phyloP scores from a whole-genome alignment of 2,888 invertebrate species.

The Synanthedon tipuliformis region DNA sequence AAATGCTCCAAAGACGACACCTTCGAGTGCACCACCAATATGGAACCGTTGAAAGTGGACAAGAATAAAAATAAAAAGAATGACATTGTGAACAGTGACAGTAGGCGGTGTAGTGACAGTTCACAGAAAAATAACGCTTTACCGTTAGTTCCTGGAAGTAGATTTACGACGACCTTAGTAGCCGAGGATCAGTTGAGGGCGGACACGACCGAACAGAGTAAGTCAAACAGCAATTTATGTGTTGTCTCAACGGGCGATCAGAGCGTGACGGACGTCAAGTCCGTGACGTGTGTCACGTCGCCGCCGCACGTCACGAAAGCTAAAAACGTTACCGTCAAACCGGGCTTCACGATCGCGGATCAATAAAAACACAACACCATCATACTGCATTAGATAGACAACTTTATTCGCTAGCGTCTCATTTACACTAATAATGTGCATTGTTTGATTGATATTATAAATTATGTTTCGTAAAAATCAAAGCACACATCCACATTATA shows the following conservation, averaged over 20 bases:
- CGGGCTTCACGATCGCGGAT: constrained; percentile 43
- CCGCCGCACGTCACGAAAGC: constrained; percentile 46
- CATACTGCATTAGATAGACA: not conserved
- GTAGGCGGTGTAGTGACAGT: constrained; percentile 51
- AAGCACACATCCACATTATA: no score
- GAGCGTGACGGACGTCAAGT: no score
- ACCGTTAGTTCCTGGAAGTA: constrained; percentile 30
- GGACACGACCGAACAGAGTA: constrained; percentile 29
- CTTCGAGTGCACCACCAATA: constrained; percentile 22
- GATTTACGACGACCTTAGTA: constrained; percentile 56
- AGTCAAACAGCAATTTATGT: constrained; percentile 23
- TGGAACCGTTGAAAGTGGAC: constrained; percentile 36
- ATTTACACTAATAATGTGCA: not conserved
- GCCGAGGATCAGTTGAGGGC: constrained; percentile 37
- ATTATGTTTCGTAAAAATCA: no score
- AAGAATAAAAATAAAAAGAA: constrained; percentile 30
- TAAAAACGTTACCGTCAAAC: constrained; percentile 35
- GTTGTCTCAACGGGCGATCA: constrained; percentile 1
- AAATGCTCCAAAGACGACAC: constrained; percentile 39
- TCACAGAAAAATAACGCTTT: constrained; percentile 38
- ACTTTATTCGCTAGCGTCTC: not conserved
- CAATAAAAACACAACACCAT: constrained; percentile 13
- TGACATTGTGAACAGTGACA: constrained; percentile 46
- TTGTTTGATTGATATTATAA: not conserved
- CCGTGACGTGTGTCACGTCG: not conserved